A percentile compares a stretch with the other conserved stretches of the same genome.
phyloP scores from a whole-genome alignment of 2,888 invertebrate genomes.

The Apomyelois bistriatella region DNA sequence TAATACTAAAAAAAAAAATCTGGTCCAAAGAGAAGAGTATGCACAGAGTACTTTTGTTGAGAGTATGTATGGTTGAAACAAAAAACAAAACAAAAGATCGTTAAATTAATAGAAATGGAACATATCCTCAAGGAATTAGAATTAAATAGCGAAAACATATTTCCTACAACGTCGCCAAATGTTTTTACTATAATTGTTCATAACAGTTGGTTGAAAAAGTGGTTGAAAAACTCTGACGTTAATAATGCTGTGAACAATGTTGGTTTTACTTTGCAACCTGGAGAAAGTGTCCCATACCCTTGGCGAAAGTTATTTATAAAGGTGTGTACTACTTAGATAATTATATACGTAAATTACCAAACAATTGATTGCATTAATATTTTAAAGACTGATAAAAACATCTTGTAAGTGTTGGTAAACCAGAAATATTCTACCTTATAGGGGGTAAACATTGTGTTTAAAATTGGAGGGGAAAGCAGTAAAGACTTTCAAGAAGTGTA shows the following conservation, averaged over 20 bases:
- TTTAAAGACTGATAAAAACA: no score
- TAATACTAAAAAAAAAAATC: no score
- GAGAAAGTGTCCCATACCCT: slow-evolving; percentile 78
- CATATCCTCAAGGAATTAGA: slow-evolving; percentile 84
- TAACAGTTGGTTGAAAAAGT: slow-evolving; percentile 83
- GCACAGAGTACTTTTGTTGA: no score
- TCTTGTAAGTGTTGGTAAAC: no score
- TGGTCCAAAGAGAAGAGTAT: no score
- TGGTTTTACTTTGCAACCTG: slow-evolving; percentile 64
- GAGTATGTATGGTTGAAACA: no score
- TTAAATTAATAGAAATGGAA: slow-evolving; percentile 77
- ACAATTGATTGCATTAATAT: neutral
- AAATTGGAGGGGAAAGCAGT: no score
- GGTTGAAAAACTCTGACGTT: slow-evolving; percentile 72
- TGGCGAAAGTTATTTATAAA: slow-evolving; percentile 80
- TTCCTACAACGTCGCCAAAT: slow-evolving; percentile 75
- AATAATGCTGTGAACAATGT: slow-evolving; percentile 62
- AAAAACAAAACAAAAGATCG: slow-evolving; percentile 58
- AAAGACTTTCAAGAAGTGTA: no score
- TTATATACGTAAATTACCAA: neutral
- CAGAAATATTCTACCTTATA: no score
- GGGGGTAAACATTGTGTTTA: no score
- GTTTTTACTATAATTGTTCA: slow-evolving; percentile 83
- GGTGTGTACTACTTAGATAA: slow-evolving; percentile 58
- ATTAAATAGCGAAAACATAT: slow-evolving; percentile 84